A percentile compares a stretch with the other conserved stretches of the same genome.
phyloP scores from a whole-genome alignment of 2,113 vertebrate species.

The Oxyruncus cristatus region DNA sequence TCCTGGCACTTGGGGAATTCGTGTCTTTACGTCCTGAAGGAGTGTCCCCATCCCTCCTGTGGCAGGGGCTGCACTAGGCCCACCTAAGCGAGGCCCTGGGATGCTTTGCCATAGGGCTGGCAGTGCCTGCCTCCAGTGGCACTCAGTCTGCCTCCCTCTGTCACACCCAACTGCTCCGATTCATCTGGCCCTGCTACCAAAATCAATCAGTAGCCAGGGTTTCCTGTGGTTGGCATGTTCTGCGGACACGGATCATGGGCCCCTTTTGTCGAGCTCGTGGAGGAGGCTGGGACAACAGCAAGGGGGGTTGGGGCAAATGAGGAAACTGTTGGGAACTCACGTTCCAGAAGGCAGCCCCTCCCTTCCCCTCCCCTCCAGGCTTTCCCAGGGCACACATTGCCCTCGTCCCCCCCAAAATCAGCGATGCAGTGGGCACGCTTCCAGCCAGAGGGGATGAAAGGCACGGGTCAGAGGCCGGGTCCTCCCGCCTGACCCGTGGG shows the following conservation, averaged over 20 bases:
- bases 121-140: neutral
- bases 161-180: neutral
- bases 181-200: neutral
- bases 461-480: neutral
- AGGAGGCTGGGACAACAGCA: neutral
- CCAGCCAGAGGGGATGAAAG: neutral
- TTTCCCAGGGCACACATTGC: neutral
- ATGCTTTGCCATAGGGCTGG: neutral
- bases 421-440: neutral
- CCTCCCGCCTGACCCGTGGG: neutral
- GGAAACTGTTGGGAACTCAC: neutral
- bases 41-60: neutral
- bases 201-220: neutral
- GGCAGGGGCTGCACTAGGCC: neutral
- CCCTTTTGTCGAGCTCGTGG: neutral
- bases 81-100: neutral
- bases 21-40: neutral
- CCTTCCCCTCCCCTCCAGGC: neutral
- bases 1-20: neutral
- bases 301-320: neutral
- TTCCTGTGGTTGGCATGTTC: neutral
- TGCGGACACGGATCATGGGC: neutral
- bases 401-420: fast-evolving
- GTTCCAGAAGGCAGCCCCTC: neutral
- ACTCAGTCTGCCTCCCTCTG: neutral